Conservation (phyloP, 2,797 vertebrate species). For the Tinamus major region DNA sequence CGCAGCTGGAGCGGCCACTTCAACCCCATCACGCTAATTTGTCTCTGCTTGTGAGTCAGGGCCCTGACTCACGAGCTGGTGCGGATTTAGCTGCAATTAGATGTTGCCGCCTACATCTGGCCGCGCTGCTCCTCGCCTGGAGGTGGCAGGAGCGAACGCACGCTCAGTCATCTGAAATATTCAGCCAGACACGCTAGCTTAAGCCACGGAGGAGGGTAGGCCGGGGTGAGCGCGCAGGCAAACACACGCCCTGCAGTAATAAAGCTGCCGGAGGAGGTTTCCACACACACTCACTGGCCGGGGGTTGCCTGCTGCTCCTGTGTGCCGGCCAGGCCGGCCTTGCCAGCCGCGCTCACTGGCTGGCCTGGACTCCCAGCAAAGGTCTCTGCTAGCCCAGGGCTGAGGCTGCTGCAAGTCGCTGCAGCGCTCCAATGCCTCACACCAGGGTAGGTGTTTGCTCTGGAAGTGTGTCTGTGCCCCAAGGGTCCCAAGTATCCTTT, state of each 20-base stretch:
- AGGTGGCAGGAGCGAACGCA: constrained; percentile 47
- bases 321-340: background rate
- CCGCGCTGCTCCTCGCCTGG: constrained; percentile 15
- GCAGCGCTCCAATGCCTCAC: background rate
- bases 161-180: background rate
- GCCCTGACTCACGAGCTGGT: constrained; percentile 35
- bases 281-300: background rate
- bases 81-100: constrained; percentile 46
- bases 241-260: constrained; percentile 17
- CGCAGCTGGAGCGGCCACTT: background rate
- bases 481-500: background rate
- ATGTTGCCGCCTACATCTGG: constrained; percentile 32
- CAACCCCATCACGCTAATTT: background rate
- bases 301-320: rapidly evolving
- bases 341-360: too few relatives aligned
- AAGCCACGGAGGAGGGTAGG: background rate
- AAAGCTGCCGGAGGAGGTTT: background rate
- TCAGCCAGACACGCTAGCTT: background rate
- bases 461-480: rapidly evolving
- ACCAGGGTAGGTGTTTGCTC: background rate
- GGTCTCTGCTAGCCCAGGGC: background rate
- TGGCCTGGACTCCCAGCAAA: background rate
- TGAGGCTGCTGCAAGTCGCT: rapidly evolving
- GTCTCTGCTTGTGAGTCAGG: constrained; percentile 44
- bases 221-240: background rate